A percentile compares a stretch with the other conserved stretches of the same genome.
These are phyloP conservation scores for Phorcus lineatus DNA, from an alignment of 2,888 invertebrate species.

Conservation along the genomic window DNA sequence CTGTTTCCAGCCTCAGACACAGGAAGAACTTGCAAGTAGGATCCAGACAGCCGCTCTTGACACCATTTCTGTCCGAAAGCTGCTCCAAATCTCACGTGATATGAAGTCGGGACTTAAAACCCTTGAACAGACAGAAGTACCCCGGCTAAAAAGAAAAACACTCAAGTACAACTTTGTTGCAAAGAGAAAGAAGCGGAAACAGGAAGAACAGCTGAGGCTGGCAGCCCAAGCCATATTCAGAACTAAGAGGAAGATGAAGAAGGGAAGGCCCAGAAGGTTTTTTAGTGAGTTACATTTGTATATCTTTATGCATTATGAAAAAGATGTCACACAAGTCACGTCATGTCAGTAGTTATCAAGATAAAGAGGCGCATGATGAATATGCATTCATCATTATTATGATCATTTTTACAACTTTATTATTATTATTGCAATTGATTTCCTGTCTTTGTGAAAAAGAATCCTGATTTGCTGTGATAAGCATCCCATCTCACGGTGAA, in stretches of 20 bases:
- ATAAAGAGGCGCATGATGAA: too few species aligned
- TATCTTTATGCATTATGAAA: neutral
- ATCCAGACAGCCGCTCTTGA: neutral
- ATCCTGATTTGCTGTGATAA: too few species aligned
- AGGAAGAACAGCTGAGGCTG: conserved; percentile 7
- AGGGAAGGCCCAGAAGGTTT: conserved; percentile 33
- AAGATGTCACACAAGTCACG: neutral
- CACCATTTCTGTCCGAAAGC: conserved; percentile 18
- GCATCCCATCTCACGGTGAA: too few species aligned
- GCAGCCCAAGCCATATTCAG: conserved; percentile 8
- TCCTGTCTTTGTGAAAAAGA: too few species aligned
- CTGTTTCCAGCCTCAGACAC: too few species aligned
- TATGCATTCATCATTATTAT: too few species aligned
- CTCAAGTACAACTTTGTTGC: neutral
- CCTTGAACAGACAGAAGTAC: neutral
- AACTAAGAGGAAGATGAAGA: conserved; percentile 11
- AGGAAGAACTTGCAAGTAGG: conserved; percentile 8
- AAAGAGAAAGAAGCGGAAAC: neutral
- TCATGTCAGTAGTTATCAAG: too few species aligned
- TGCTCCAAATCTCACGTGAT: conserved; percentile 23
- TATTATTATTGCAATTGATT: too few species aligned
- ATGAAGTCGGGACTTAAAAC: neutral
- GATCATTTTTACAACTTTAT: too few species aligned
- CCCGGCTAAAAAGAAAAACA: neutral
- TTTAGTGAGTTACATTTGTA: conserved; percentile 27